Percentiles rank a stretch among this genome's conserved stretches.
phyloP scores from a whole-genome alignment of 2,113 vertebrate species.

The Cinclus mexicanus region DNA sequence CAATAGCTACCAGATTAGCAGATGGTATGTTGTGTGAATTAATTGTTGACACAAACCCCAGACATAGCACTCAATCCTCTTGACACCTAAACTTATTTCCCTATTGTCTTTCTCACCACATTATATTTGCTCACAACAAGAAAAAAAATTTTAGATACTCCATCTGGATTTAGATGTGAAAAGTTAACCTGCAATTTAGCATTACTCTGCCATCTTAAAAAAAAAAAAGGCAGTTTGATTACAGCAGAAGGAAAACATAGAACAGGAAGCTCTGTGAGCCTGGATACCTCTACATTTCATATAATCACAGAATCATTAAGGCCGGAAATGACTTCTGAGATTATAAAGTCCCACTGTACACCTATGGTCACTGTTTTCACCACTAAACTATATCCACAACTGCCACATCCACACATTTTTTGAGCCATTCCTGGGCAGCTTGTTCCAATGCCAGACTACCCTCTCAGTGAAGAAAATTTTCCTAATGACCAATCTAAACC shows the following conservation, averaged over 20 bases:
- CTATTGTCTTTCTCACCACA: neutral
- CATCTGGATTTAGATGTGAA: neutral
- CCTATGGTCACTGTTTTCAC: neutral
- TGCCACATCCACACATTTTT: fast-evolving
- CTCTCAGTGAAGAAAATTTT: neutral
- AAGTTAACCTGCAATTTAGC: neutral
- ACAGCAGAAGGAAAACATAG: neutral
- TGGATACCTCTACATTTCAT: neutral
- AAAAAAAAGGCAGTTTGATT: neutral
- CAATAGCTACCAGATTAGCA: constrained; percentile 49
- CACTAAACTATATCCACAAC: neutral
- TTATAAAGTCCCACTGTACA: neutral
- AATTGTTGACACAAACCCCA: constrained; percentile 41
- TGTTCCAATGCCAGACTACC: neutral
- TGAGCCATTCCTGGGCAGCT: neutral
- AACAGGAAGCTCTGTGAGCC: neutral
- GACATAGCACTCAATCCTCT: neutral
- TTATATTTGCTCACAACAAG: neutral
- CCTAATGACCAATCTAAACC: neutral
- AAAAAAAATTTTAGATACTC: neutral
- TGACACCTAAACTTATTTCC: neutral
- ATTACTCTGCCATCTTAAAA: neutral
- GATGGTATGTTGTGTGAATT: constrained; percentile 27
- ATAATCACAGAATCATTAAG: neutral
- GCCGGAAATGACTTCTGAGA: neutral